Percentiles rank a stretch among this genome's conserved stretches.
These are phyloP conservation scores for Drosophila bifasciata DNA, from an alignment of 1,140 invertebrate species.

Conservation along the genomic window DNA sequence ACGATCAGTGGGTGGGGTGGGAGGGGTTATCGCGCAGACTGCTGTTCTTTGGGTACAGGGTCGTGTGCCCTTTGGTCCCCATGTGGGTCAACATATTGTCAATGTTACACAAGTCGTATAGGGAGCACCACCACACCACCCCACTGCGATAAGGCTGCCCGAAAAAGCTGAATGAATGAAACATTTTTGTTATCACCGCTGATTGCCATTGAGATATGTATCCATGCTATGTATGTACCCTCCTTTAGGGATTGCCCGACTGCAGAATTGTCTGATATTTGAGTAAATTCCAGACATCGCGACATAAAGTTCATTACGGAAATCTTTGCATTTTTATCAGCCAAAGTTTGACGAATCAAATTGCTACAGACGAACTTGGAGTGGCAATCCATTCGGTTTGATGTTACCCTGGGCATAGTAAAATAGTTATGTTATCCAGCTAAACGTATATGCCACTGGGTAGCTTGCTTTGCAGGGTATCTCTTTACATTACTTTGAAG, in stretches of 20 bases:
- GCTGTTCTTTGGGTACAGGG: slow-evolving; percentile 4
- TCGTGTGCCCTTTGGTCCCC: slow-evolving; percentile 11
- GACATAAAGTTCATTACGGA: slow-evolving; percentile 54
- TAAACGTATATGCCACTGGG: background rate
- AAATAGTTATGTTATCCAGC: background rate
- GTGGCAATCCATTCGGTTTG: background rate
- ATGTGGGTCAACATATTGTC: slow-evolving; percentile 49
- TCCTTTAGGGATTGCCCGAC: slow-evolving; percentile 8
- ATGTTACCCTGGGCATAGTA: slow-evolving; percentile 1
- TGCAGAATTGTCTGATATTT: slow-evolving; percentile 7
- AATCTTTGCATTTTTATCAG: slow-evolving; percentile 62
- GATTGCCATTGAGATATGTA: slow-evolving; percentile 25
- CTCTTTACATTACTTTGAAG: background rate
- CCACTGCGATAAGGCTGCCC: slow-evolving; percentile 35
- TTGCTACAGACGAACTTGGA: slow-evolving; percentile 17
- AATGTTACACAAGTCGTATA: slow-evolving; percentile 27
- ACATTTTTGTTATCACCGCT: slow-evolving; percentile 23
- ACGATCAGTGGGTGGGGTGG: slow-evolving; percentile 1
- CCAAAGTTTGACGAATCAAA: slow-evolving; percentile 15
- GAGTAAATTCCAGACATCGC: slow-evolving; percentile 12
- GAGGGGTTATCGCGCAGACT: too few species aligned
- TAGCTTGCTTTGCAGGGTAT: slow-evolving; percentile 5
- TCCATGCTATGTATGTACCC: background rate
- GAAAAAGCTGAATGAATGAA: slow-evolving; percentile 44
- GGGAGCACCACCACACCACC: background rate